phyloP scores from a whole-genome alignment of 2,113 vertebrate species.

The Tamias sibiricus region DNA sequence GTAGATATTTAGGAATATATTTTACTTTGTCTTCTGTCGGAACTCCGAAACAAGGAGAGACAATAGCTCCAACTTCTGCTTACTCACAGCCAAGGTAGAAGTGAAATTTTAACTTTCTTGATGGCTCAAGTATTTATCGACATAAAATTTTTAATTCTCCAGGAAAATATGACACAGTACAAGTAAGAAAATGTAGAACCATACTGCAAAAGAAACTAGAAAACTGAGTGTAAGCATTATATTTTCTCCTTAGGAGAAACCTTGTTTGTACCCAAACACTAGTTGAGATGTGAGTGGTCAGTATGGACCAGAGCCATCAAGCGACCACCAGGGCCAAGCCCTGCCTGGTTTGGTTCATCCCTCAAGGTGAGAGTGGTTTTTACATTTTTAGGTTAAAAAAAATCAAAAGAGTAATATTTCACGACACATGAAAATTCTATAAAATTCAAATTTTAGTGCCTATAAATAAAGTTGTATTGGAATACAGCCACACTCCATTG shows the following conservation, averaged over 20 bases:
- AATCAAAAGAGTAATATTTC: neutral
- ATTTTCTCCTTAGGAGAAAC: neutral
- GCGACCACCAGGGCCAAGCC: fast-evolving
- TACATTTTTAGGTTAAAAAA: neutral
- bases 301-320: neutral
- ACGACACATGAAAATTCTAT: neutral
- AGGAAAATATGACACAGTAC: neutral
- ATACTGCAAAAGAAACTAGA: conserved; percentile 11
- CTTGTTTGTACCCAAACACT: neutral
- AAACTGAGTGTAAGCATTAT: neutral
- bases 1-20: conserved; percentile 78
- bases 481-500: neutral
- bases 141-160: conserved; percentile 67
- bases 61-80: neutral
- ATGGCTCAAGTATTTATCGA: conserved; percentile 40
- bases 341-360: neutral
- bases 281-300: neutral
- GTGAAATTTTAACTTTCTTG: conserved; percentile 60
- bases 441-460: neutral
- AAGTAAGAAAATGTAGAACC: conserved; percentile 21
- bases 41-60: conserved; percentile 50
- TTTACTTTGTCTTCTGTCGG: conserved; percentile 78
- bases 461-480: neutral
- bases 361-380: neutral
- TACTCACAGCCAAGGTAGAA: conserved; percentile 48